These are phyloP conservation scores for Pagetopsis macropterus DNA, from an alignment of 2,797 vertebrate genomes.

Conservation along the genomic window DNA sequence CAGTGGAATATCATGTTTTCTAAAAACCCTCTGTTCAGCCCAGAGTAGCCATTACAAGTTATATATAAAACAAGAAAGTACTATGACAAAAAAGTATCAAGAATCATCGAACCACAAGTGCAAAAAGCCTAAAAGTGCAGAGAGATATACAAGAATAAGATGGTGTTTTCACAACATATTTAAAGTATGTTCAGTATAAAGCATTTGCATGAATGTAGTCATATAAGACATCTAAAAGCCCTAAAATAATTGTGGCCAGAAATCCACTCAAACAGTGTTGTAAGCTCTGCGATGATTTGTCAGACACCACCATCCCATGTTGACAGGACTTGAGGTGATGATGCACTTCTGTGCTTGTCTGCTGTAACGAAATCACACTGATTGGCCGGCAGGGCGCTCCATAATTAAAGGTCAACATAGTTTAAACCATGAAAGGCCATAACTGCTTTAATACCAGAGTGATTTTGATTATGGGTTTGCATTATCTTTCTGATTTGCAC, in stretches of 20 bases:
- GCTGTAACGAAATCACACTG: constrained; percentile 31
- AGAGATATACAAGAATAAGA: neutral
- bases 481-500: constrained; percentile 1
- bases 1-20: neutral
- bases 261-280: constrained; percentile 9
- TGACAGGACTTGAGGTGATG: constrained; percentile 18
- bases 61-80: neutral
- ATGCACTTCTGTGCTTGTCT: constrained; percentile 18
- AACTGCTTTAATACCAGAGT: constrained; percentile 28
- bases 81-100: neutral
- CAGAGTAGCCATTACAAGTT: neutral
- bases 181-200: neutral
- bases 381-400: constrained; percentile 29
- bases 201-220: neutral
- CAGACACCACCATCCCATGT: constrained; percentile 1
- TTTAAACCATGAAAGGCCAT: constrained; percentile 47
- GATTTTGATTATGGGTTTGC: constrained; percentile 1
- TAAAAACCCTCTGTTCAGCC: neutral
- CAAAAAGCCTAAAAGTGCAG: neutral
- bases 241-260: neutral
- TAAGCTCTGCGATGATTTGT: neutral
- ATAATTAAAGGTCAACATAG: constrained; percentile 58
- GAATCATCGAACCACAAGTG: neutral
- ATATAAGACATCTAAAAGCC: neutral
- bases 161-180: neutral